Evolutionary conservation across 1,140 invertebrate species (phyloP), one percentile per base, ranked within the genome.

Genomic region (Sycophaga agraensis): DNA sequence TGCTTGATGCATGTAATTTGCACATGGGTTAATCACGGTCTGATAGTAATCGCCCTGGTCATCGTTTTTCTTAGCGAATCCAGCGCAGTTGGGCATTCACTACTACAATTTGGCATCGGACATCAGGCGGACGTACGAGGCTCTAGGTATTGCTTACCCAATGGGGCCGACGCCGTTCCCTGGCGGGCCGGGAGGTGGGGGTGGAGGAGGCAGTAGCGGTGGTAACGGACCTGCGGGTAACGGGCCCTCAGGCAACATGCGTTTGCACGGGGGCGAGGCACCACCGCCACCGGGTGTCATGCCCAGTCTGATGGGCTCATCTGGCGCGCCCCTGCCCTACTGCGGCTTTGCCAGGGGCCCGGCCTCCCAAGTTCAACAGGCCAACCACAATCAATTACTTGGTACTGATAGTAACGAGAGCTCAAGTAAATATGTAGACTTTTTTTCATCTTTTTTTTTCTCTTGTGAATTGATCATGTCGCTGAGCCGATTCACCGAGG

Each of bases 341-440:
- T 61, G 42, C 19, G 28, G 28, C 1, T 61, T 54, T 14, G 22
- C 22, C 5, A 35, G 51, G 6, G 46, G 46, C 8, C 53, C 40
- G 19, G 21, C 50, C 12, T 8, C 28, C 0, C 28, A 12, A 14
- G 7, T 43, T 12, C 61, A 63, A 34, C 54, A 48, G 12, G 28
- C 54, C 6, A 43, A 35, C 19, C 61, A 57, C 40, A 58, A 58
- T 49, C 61, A 63, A 55, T 45, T 63, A 51, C 43, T 63, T 40
- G 61, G 61, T 63, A 63, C 45, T 51, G 49, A 54, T 61, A 55
- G 12, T 61, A 54, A 49, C 26, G 34, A 6, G 11, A 49, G 5
- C 2, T 49, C 26, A 31, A 49, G 26, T 49, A 49, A 49, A 49
- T 49, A 49, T 49, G 28, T 16, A 2, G 46, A 4, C 19, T 28